Evolutionary conservation across 2,797 vertebrate species (phyloP), one percentile per base, ranked within the genome.

Genomic region (Spheniscus humboldti): DNA sequence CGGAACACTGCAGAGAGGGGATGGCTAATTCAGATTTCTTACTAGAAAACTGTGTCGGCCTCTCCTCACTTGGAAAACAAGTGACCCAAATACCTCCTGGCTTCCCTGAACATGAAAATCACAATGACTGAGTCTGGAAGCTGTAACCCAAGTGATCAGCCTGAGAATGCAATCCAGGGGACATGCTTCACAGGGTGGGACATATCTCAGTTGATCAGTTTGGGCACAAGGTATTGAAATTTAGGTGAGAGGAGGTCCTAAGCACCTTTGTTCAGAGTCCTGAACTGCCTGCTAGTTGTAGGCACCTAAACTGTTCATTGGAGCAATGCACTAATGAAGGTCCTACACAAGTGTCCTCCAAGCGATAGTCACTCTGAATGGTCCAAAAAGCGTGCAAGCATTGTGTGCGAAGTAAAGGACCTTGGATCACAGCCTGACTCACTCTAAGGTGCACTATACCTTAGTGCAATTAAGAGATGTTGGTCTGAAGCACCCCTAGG

Each of bases 61-160:
- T 73, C 74, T 57, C 41, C 37, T 78, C 11, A 7, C 7, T 20
- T 39, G 24, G 20, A 43, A 35, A 86, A 41, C 4, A 30, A 43
- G 17, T 33, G 35, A 53, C 35, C 24, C 13, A 24, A 27, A 45
- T 37, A 8, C 7, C 7, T 50, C 25, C n/a, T 22, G 78, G 12
- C 20, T 85, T 81, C 22, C 15, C 31, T n/a, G 18, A 67, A 35
- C 19, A 30, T n/a, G 41, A 22, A 68, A 75, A 9, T 23, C 14
- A 6, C 39, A 11, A 11, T 14, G 30, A 4, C 4, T 0, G 5
- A 28, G 8, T 13, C 5, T 71, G 43, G 30, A 63, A 52, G 35
- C 22, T 50, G 56, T 47, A 52, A 18, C 22, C 23, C 1, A 0
- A 2, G 25, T 57, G 43, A 80, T n/a, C 63, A 79, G 66, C 50